phyloP scores from a whole-genome alignment of 2,888 invertebrate genomes.

The Brassicogethes aeneus region DNA sequence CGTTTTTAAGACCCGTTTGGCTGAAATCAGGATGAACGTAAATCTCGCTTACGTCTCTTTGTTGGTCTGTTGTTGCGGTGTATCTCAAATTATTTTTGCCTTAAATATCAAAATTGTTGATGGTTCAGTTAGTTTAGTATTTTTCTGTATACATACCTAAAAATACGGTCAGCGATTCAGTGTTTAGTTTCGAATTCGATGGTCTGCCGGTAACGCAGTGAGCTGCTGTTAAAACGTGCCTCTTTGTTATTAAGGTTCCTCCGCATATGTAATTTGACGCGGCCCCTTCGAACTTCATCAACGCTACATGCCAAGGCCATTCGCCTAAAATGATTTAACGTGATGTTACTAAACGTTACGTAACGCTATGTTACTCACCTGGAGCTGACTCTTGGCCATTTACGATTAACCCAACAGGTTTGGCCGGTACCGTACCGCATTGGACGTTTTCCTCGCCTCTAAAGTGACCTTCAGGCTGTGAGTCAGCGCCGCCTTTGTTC shows the following conservation, averaged over 20 bases:
- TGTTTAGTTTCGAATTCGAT: not conserved
- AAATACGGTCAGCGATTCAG: not conserved
- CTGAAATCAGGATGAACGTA: not conserved
- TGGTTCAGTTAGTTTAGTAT: too few species aligned
- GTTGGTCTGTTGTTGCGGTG: not conserved
- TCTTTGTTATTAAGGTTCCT: slow-evolving; percentile 56
- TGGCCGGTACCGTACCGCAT: not conserved
- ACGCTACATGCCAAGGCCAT: not conserved
- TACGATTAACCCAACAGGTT: not conserved
- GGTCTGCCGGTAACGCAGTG: slow-evolving; percentile 51
- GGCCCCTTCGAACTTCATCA: not conserved
- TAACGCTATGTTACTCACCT: too few species aligned
- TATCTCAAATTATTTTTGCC: not conserved
- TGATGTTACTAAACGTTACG: too few species aligned
- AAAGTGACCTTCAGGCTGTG: too few species aligned
- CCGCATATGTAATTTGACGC: slow-evolving; percentile 43
- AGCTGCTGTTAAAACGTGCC: slow-evolving; percentile 69
- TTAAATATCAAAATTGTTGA: too few species aligned
- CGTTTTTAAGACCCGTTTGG: not conserved
- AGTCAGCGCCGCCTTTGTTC: not conserved
- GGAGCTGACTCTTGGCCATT: not conserved
- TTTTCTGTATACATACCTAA: too few species aligned
- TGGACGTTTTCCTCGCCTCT: not conserved
- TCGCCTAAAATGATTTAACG: not conserved
- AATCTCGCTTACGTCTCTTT: not conserved